Percentiles rank a stretch among this genome's conserved stretches.
Evolutionary conservation across 2,113 vertebrate species (phyloP).

Genomic region (Cebidichthys violaceus): DNA sequence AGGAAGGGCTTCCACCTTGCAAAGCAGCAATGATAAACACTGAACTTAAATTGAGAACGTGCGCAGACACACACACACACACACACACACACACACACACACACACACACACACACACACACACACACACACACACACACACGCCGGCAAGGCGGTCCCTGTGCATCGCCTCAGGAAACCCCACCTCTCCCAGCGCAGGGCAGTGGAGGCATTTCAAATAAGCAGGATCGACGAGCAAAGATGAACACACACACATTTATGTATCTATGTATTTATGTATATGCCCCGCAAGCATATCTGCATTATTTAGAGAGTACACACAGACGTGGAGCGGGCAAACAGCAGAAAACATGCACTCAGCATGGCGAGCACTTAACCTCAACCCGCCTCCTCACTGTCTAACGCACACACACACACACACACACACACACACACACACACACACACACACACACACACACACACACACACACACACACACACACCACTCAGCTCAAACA

Average conservation of each 20-base stretch:
- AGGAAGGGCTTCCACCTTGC: conserved; percentile 33
- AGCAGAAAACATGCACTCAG: conserved; percentile 10
- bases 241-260: not conserved
- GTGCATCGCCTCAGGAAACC: conserved; percentile 47
- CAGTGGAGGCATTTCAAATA: not conserved
- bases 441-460: not conserved
- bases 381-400: not conserved
- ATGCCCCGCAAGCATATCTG: not conserved
- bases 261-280: conserved; percentile 1
- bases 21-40: conserved; percentile 72
- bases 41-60: conserved; percentile 1
- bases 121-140: not conserved
- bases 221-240: not conserved
- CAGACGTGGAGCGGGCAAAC: not conserved
- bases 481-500: not conserved
- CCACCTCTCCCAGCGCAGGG: conserved; percentile 5
- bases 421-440: not conserved
- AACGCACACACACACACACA: not conserved
- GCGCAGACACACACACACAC: not conserved
- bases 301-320: not conserved
- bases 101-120: not conserved
- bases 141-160: conserved; percentile 25
- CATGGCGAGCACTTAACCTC: not conserved
- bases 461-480: not conserved
- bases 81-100: not conserved